Evolutionary conservation across 2,113 vertebrate species (phyloP).

Genomic region (Amphiprion percula): DNA sequence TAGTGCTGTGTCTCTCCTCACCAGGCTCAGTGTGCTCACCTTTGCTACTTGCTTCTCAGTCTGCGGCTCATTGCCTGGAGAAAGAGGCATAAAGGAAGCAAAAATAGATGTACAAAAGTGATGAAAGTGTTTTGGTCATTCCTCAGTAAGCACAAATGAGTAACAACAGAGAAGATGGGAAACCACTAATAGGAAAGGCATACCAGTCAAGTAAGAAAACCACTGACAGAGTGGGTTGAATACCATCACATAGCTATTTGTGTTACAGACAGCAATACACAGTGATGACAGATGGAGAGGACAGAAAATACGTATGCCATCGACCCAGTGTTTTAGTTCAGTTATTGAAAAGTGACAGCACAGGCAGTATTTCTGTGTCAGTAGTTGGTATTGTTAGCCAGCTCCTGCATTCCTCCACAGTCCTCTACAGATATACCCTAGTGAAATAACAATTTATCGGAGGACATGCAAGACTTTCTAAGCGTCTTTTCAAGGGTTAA

Average conservation of each 20-base stretch:
- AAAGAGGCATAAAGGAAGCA: not conserved
- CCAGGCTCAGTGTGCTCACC: conserved; percentile 84
- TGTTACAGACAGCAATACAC: conserved; percentile 1
- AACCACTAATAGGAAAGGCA: conserved; percentile 18
- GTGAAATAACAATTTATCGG: conserved; percentile 4
- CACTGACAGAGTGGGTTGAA: not conserved
- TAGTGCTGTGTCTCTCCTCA: conserved; percentile 87
- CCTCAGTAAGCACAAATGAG: conserved; percentile 20
- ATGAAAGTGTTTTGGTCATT: conserved; percentile 14
- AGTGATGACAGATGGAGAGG: conserved; percentile 14
- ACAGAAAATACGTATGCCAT: conserved; percentile 2
- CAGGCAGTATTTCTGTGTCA: conserved; percentile 20
- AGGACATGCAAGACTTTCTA: conserved; percentile 2
- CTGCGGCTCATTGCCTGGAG: conserved; percentile 82
- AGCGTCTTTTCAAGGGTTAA: conserved; percentile 15
- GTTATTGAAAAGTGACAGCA: conserved; percentile 3
- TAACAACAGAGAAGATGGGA: conserved; percentile 39
- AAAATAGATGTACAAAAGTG: conserved; percentile 8
- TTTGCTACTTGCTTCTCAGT: conserved; percentile 84
- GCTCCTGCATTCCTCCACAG: not conserved
- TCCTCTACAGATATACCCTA: conserved; percentile 1
- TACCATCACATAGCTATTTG: conserved; percentile 16
- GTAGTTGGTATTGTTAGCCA: conserved; percentile 5
- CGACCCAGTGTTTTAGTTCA: conserved; percentile 8
- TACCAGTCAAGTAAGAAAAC: conserved; percentile 6